Conservation (phyloP, 2,888 invertebrate genomes). For the Lasius fuliginosus region DNA sequence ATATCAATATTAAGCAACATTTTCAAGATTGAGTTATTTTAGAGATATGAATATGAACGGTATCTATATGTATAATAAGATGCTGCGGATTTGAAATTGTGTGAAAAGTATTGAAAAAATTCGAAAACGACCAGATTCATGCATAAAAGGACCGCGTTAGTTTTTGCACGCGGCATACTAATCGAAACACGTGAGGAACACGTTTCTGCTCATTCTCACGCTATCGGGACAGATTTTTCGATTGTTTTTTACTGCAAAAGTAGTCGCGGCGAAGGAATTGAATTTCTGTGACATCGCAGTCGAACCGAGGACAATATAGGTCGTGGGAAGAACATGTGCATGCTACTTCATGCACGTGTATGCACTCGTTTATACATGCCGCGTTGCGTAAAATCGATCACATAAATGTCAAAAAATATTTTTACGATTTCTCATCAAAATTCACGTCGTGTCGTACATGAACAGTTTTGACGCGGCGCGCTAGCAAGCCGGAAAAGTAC, state of each 20-base stretch:
- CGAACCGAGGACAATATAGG: constrained; percentile 24
- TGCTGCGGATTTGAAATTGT: background rate
- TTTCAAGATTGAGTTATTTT: background rate
- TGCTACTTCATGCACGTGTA: constrained; percentile 8
- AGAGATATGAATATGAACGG: background rate
- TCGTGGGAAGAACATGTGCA: background rate
- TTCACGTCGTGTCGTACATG: background rate
- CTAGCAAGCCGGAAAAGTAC: constrained; percentile 16
- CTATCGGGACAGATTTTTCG: constrained; percentile 26
- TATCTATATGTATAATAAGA: background rate
- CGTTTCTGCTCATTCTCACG: constrained; percentile 3
- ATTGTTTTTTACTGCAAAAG: constrained; percentile 40
- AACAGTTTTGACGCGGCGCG: background rate
- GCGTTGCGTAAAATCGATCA: constrained; percentile 1
- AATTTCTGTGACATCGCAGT: constrained; percentile 24
- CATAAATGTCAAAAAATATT: constrained; percentile 34
- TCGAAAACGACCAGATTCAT: background rate
- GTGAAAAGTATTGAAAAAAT: background rate
- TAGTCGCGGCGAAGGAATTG: background rate
- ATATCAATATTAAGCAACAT: background rate
- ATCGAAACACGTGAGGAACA: background rate
- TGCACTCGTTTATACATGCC: background rate
- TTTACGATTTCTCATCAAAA: constrained; percentile 8
- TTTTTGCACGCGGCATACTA: background rate
- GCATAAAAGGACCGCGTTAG: background rate